Percentiles rank a stretch among this genome's conserved stretches.
Evolutionary conservation across 1,140 invertebrate genomes (phyloP).

Genomic region (Cydia fagiglandana): DNA sequence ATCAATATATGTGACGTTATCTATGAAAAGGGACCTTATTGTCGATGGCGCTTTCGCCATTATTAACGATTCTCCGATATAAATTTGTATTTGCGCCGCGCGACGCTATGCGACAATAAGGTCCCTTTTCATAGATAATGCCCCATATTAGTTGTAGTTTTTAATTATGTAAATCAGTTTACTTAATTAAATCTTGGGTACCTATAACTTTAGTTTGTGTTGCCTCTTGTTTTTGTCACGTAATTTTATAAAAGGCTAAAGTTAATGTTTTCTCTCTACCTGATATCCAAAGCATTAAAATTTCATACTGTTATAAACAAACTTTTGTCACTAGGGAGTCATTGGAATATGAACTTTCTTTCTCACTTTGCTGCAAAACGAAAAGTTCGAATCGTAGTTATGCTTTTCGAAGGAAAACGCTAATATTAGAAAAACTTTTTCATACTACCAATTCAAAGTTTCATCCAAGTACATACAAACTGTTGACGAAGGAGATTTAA

Average conservation of each 20-base stretch:
- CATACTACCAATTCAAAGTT: neutral
- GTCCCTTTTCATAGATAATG: too few species aligned
- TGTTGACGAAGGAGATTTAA: conserved; percentile 42
- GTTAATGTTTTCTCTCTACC: neutral
- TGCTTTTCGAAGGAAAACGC: conserved; percentile 6
- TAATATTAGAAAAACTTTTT: conserved; percentile 2
- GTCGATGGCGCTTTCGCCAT: too few species aligned
- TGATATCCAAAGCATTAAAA: conserved; percentile 13
- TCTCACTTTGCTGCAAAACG: neutral
- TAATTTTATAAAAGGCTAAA: neutral
- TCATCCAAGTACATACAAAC: neutral
- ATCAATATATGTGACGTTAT: too few species aligned
- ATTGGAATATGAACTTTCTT: conserved; percentile 7
- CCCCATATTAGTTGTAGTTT: too few species aligned
- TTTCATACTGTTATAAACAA: conserved; percentile 5
- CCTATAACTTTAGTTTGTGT: too few species aligned
- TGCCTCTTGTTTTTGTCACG: neutral
- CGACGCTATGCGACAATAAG: too few species aligned
- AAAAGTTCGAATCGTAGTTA: neutral
- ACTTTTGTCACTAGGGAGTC: conserved; percentile 9
- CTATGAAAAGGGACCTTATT: too few species aligned
- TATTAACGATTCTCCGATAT: too few species aligned
- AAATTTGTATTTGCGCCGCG: too few species aligned
- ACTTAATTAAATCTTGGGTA: too few species aligned
- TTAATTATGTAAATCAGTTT: too few species aligned